phyloP scores from a whole-genome alignment of 2,888 invertebrate genomes.

The Chrysina gloriosa region DNA sequence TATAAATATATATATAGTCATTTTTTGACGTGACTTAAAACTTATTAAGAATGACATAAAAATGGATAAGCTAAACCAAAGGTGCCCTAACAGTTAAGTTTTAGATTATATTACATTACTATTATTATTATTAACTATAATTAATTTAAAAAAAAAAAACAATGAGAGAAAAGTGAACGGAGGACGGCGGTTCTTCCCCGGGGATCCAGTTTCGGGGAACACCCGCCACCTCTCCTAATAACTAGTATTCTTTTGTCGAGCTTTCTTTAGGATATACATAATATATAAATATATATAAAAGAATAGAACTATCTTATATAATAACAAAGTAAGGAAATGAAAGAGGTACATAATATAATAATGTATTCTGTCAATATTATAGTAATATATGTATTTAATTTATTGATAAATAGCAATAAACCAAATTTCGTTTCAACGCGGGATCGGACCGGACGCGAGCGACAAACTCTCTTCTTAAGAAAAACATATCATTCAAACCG shows the following conservation, averaged over 20 bases:
- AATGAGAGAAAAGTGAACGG: neutral
- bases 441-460: neutral
- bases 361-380: constrained; percentile 47
- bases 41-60: constrained; percentile 30
- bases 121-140: constrained; percentile 33
- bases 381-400: constrained; percentile 51
- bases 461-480: constrained; percentile 39
- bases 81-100: constrained; percentile 82
- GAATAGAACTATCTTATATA: constrained; percentile 37
- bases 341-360: constrained; percentile 21
- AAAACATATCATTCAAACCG: constrained; percentile 58
- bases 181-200: neutral
- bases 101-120: constrained; percentile 60
- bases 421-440: constrained; percentile 54
- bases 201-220: constrained; percentile 16
- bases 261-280: constrained; percentile 56
- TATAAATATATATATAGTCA: constrained; percentile 37
- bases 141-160: constrained; percentile 22
- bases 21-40: constrained; percentile 32
- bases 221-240: constrained; percentile 16
- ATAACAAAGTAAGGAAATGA: constrained; percentile 27
- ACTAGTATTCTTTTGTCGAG: constrained; percentile 56
- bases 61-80: constrained; percentile 83
- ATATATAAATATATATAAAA: constrained; percentile 33
- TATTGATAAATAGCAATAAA: constrained; percentile 62